Percentiles rank a stretch among this genome's conserved stretches.
These are phyloP conservation scores for Busseola fusca DNA, from an alignment of 2,888 invertebrate species.

Conservation along the genomic window DNA sequence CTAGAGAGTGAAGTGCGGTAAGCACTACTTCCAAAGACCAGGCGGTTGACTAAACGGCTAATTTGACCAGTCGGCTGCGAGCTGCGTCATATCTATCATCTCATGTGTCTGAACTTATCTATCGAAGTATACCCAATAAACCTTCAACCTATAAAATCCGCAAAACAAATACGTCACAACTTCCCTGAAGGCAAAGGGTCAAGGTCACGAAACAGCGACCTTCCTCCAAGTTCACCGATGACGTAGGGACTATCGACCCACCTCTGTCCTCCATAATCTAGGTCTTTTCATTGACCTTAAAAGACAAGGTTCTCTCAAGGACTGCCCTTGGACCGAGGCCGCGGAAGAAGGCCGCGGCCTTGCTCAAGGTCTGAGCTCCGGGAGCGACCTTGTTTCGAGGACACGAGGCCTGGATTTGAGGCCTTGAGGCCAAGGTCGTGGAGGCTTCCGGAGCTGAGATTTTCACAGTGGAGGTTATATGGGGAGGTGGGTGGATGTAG, in stretches of 20 bases:
- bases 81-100: too few species aligned
- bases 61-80: too few species aligned
- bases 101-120: not conserved
- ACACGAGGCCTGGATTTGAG: constrained; percentile 21
- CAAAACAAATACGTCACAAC: constrained; percentile 6
- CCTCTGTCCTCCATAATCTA: constrained; percentile 25
- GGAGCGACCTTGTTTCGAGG: constrained; percentile 47
- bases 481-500: not conserved
- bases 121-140: not conserved
- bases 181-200: constrained; percentile 18
- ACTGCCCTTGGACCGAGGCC: constrained; percentile 61
- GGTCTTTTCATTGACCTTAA: constrained; percentile 50
- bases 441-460: constrained; percentile 24
- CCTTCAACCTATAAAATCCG: not conserved
- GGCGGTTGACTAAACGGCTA: too few species aligned
- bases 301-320: constrained; percentile 45
- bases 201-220: constrained; percentile 30
- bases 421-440: constrained; percentile 44
- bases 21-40: too few species aligned
- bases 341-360: constrained; percentile 41
- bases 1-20: too few species aligned
- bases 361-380: constrained; percentile 42
- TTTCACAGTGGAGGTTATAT: constrained; percentile 1
- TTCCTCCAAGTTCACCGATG: constrained; percentile 45
- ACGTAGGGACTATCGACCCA: constrained; percentile 49